A percentile compares a stretch with the other conserved stretches of the same genome.
phyloP scores from a whole-genome alignment of 2,888 invertebrate species.

The Nineta flava region DNA sequence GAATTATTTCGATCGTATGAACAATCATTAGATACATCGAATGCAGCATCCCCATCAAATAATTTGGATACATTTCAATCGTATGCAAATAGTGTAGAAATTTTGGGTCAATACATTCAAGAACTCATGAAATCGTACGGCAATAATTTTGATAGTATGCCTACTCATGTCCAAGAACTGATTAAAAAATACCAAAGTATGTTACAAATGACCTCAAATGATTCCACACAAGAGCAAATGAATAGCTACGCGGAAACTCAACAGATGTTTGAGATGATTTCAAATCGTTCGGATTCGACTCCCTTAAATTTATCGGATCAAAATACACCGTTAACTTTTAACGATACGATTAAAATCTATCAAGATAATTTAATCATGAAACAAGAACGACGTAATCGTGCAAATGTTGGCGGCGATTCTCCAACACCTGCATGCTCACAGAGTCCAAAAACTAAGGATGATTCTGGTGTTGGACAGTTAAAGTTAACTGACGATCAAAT shows the following conservation, averaged over 20 bases:
- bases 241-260: no score
- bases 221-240: constrained; percentile 11
- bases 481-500: constrained; percentile 5
- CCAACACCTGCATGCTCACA: background rate
- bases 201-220: background rate
- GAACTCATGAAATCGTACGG: constrained; percentile 1
- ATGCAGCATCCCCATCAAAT: no score
- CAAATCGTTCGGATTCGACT: no score
- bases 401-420: background rate
- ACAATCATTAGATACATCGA: background rate
- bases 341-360: constrained; percentile 3
- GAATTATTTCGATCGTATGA: background rate
- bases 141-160: background rate
- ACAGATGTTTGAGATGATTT: no score
- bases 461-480: background rate
- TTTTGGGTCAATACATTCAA: background rate
- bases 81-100: background rate
- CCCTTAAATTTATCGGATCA: constrained; percentile 3
- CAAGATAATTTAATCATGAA: constrained; percentile 3
- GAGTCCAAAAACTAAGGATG: background rate
- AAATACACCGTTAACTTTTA: background rate
- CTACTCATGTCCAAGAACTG: background rate
- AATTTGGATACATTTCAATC: background rate
- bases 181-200: constrained; percentile 1
- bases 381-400: background rate